Conservation (phyloP, 2,797 vertebrate species). For the Psittacula derbiana region DNA sequence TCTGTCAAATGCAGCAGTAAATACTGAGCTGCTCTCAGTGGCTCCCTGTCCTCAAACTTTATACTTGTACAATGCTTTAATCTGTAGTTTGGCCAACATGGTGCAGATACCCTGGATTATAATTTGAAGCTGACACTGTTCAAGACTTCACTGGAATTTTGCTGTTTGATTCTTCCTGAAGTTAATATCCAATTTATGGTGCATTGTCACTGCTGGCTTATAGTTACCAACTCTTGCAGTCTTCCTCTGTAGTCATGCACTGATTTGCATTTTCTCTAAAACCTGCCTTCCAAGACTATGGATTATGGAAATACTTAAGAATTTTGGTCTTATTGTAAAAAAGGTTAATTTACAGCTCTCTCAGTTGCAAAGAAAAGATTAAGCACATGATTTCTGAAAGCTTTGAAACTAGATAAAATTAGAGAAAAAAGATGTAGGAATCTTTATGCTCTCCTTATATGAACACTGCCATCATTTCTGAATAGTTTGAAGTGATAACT, state of each 20-base stretch:
- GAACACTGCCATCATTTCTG: neutral
- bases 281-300: neutral
- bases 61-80: neutral
- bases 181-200: neutral
- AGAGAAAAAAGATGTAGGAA: neutral
- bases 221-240: neutral
- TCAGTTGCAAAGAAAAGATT: constrained; percentile 9
- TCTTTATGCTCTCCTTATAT: neutral
- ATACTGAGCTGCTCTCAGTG: neutral
- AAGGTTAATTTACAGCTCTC: constrained; percentile 5
- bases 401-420: constrained; percentile 22
- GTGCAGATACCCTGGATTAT: neutral
- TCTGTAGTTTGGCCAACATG: neutral
- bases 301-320: neutral
- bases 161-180: neutral
- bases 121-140: neutral
- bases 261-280: neutral
- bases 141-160: neutral
- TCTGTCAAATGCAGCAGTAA: neutral
- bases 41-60: neutral
- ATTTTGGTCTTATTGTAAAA: constrained; percentile 5
- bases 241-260: neutral
- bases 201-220: neutral
- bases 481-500: neutral
- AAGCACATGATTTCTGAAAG: neutral